phyloP scores from a whole-genome alignment of 1,140 invertebrate species.

The Tetramorium alpestre region DNA sequence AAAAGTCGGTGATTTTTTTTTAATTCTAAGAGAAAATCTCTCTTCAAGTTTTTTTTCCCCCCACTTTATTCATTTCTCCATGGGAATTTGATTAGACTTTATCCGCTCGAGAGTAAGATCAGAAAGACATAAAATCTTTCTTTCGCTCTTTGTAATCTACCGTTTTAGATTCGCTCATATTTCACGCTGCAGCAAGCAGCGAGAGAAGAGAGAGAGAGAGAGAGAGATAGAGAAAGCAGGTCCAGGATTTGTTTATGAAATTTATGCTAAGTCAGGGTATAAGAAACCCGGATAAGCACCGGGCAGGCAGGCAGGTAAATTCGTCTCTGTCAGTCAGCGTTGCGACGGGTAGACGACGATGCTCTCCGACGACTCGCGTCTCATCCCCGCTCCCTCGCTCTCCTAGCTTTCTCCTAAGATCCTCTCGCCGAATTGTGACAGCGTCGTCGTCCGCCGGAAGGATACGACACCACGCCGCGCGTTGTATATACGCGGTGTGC shows the following conservation, averaged over 20 bases:
- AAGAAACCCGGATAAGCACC: constrained; percentile 48
- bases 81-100: constrained; percentile 15
- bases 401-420: constrained; percentile 66
- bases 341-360: constrained; percentile 6
- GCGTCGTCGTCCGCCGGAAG: constrained; percentile 68
- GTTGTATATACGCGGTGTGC: constrained; percentile 51
- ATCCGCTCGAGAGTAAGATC: constrained; percentile 6
- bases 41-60: background rate
- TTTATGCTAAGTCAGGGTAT: constrained; percentile 54
- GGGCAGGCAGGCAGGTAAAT: constrained; percentile 55
- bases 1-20: background rate
- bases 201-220: background rate
- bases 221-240: constrained; percentile 6
- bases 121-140: constrained; percentile 29
- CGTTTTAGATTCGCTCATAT: constrained; percentile 35
- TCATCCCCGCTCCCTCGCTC: background rate
- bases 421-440: constrained; percentile 68
- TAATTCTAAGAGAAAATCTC: background rate
- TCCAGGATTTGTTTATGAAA: constrained; percentile 57
- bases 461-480: constrained; percentile 60
- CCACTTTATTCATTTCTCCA: background rate
- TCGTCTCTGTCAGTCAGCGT: constrained; percentile 39
- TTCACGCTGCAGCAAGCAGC: background rate
- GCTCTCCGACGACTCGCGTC: background rate
- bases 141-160: constrained; percentile 28